phyloP scores from a whole-genome alignment of 2,888 invertebrate genomes.

The Pomacea canaliculata region DNA sequence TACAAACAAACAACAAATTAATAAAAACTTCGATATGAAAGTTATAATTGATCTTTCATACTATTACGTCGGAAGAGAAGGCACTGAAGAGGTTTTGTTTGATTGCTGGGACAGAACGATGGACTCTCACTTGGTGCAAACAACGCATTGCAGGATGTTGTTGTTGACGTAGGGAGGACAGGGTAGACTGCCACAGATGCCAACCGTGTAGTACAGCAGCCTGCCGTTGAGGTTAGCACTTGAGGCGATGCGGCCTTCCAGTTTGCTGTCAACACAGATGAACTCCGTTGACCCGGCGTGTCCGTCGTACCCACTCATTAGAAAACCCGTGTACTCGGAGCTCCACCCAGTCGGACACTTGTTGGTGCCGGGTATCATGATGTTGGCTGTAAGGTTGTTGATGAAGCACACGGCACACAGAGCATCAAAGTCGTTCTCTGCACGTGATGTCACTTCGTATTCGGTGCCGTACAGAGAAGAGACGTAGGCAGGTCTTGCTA shows the following conservation, averaged over 20 bases:
- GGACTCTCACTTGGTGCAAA: not conserved
- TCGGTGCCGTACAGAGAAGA: not conserved
- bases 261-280: not conserved
- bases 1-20: too few relatives aligned
- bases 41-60: too few relatives aligned
- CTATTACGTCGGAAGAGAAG: too few relatives aligned
- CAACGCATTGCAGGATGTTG: not conserved
- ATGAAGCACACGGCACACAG: not conserved
- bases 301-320: not conserved
- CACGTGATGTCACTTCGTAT: not conserved
- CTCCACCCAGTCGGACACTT: not conserved
- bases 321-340: not conserved
- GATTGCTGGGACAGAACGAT: too few relatives aligned
- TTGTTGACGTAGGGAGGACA: constrained; percentile 8
- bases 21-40: too few relatives aligned
- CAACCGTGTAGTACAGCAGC: not conserved
- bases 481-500: not conserved
- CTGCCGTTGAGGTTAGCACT: not conserved
- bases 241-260: not conserved
- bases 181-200: not conserved
- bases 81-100: too few relatives aligned
- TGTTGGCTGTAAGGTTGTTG: not conserved
- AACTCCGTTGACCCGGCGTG: not conserved
- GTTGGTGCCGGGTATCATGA: constrained; percentile 1
- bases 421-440: not conserved